Percentiles rank a stretch among this genome's conserved stretches.
Conservation (phyloP, 2,797 vertebrate genomes). For the Hoplostethus atlanticus region DNA sequence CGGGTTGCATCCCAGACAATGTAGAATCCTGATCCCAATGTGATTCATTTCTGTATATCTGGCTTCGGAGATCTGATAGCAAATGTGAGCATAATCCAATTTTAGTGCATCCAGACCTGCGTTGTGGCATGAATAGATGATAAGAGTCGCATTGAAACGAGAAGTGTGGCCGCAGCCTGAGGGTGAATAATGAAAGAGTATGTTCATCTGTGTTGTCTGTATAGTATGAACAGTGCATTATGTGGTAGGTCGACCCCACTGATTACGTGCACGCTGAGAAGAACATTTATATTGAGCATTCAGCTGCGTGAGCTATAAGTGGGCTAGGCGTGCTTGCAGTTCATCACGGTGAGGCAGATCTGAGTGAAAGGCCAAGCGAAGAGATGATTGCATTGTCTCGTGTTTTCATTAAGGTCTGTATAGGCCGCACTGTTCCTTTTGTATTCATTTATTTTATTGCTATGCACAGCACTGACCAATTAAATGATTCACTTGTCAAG, state of each 20-base stretch:
- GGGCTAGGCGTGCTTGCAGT: constrained; percentile 34
- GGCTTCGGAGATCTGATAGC: background rate
- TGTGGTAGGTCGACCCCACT: constrained; percentile 34
- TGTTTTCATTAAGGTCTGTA: constrained; percentile 37
- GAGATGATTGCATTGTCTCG: constrained; percentile 49
- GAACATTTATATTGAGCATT: constrained; percentile 37
- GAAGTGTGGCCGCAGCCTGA: background rate
- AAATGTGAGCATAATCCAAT: background rate
- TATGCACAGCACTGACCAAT: constrained; percentile 5
- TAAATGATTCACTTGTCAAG: constrained; percentile 19
- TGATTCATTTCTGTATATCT: background rate
- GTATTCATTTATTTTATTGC: constrained; percentile 6
- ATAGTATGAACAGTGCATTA: constrained; percentile 41
- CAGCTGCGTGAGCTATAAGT: constrained; percentile 33
- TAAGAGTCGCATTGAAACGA: background rate
- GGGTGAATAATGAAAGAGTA: background rate
- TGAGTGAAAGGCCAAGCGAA: constrained; percentile 39
- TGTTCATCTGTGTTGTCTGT: background rate
- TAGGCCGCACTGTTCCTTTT: constrained; percentile 34
- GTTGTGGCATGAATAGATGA: background rate
- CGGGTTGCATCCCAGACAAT: background rate
- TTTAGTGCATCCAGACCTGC: constrained; percentile 2
- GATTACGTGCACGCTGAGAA: constrained; percentile 44
- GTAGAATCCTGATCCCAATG: background rate
- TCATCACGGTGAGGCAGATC: constrained; percentile 46